Evolutionary conservation across 2,797 vertebrate species (phyloP).

Genomic region (Manis crassicaudata): DNA sequence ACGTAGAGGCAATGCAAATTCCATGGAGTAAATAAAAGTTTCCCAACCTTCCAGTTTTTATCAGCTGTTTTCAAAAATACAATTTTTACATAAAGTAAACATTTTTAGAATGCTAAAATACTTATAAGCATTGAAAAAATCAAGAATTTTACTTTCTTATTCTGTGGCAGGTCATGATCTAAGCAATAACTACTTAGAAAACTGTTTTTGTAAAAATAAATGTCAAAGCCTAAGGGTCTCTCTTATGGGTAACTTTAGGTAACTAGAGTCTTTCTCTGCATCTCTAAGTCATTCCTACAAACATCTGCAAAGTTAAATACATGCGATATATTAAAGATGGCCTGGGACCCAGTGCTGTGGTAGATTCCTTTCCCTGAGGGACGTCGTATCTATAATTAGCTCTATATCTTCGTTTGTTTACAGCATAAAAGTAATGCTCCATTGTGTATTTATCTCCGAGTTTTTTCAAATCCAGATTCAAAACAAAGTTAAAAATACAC

Average conservation of each 20-base stretch:
- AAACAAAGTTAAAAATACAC: neutral
- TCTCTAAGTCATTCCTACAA: neutral
- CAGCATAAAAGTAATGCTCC: neutral
- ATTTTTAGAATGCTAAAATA: slow-evolving; percentile 26
- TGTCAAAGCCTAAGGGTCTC: neutral
- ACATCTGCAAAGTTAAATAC: neutral
- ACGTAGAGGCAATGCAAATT: neutral
- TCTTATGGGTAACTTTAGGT: neutral
- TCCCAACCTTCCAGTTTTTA: neutral
- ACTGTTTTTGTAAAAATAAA: neutral
- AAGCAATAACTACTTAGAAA: slow-evolving; percentile 23
- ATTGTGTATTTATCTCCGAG: neutral
- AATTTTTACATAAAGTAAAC: slow-evolving; percentile 8
- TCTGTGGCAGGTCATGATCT: neutral
- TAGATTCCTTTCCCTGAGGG: neutral
- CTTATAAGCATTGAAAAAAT: slow-evolving; percentile 5
- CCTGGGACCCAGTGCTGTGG: neutral
- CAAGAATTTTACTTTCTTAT: neutral
- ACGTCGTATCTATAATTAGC: neutral
- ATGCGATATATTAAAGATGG: neutral
- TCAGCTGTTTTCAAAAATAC: slow-evolving; percentile 4
- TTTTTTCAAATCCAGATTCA: slow-evolving; percentile 37
- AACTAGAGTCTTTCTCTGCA: neutral
- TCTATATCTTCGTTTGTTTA: slow-evolving; percentile 24
- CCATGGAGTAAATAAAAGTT: neutral